Evolutionary conservation across 2,888 invertebrate genomes (phyloP).

Genomic region (Leistus spinibarbis): DNA sequence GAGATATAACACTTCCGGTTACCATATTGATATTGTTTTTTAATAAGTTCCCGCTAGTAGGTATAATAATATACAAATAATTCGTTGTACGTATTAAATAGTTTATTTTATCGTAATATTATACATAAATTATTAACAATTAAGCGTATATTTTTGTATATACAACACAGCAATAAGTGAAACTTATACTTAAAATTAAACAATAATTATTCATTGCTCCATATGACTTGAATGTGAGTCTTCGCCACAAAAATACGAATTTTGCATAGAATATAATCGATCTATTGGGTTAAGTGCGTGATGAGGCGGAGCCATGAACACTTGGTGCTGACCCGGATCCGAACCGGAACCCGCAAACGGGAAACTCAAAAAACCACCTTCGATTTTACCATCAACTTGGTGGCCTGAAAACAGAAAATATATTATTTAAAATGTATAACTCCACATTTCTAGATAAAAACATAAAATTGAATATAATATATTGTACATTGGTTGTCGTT

Average conservation of each 20-base stretch:
- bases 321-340: constrained; percentile 5
- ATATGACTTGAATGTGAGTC: constrained; percentile 51
- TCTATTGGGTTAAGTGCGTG: constrained; percentile 66
- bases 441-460: no score
- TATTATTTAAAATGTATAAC: no score
- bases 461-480: no score
- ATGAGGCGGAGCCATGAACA: constrained; percentile 37
- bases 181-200: neutral
- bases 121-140: constrained; percentile 15
- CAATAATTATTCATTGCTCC: constrained; percentile 44
- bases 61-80: no score
- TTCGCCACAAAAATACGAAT: constrained; percentile 67
- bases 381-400: constrained; percentile 48
- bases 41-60: no score
- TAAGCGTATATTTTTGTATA: no score
- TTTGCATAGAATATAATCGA: constrained; percentile 69
- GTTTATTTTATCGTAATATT: constrained; percentile 15
- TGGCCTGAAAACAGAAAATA: constrained; percentile 48
- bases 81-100: no score
- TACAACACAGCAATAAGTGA: neutral
- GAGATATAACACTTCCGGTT: no score
- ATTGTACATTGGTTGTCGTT: no score
- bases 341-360: constrained; percentile 39
- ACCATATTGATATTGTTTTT: no score
- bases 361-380: constrained; percentile 51